Evolutionary conservation across 2,113 vertebrate species (phyloP).

Genomic region (Nothocercus julius): DNA sequence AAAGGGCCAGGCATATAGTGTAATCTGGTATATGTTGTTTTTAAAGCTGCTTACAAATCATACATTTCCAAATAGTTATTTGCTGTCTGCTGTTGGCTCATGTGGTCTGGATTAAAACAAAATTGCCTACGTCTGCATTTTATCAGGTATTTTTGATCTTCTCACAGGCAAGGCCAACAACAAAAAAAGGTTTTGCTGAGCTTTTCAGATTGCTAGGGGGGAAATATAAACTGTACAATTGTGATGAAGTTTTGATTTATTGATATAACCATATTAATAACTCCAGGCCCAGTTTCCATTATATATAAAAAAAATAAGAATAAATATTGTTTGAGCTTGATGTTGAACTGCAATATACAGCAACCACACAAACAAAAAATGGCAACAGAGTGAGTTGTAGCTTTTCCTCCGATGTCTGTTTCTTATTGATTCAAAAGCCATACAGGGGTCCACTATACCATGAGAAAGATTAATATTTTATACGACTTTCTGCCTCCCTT

Average conservation of each 20-base stretch:
- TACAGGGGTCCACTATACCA: neutral
- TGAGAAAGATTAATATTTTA: neutral
- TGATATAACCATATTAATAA: neutral
- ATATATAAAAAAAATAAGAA: neutral
- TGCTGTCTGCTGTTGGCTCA: neutral
- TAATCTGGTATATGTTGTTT: neutral
- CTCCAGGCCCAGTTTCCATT: neutral
- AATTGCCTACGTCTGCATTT: slow-evolving; percentile 40
- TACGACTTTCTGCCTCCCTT: neutral
- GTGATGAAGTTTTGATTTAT: neutral
- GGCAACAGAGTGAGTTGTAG: neutral
- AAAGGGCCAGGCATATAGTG: neutral
- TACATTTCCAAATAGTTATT: neutral
- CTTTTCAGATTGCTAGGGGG: neutral
- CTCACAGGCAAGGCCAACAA: neutral
- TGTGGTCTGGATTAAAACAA: slow-evolving; percentile 8
- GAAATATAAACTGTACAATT: neutral
- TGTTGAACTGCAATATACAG: neutral
- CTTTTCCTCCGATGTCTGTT: neutral
- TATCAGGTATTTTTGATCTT: slow-evolving; percentile 19
- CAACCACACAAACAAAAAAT: neutral
- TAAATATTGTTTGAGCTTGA: neutral
- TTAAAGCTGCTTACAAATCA: slow-evolving; percentile 23
- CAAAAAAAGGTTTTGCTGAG: neutral
- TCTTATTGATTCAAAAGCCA: neutral